Evolutionary conservation across 1,140 invertebrate genomes (phyloP).

Genomic region (Schlechtendalia chinensis): DNA sequence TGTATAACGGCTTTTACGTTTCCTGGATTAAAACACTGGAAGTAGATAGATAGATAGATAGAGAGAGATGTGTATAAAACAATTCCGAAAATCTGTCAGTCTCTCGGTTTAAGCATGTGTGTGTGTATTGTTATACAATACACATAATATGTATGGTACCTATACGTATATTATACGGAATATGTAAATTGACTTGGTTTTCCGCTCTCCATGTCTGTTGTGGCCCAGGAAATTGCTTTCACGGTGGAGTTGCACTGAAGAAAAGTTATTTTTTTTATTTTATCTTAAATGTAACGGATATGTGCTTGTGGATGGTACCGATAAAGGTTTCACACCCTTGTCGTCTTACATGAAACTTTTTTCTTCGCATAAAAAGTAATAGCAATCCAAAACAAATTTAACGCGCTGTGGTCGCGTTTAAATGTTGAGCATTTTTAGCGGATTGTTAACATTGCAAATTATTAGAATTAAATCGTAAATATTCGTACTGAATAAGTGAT

Average conservation of each 20-base stretch:
- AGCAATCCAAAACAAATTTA: neutral
- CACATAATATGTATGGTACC: neutral
- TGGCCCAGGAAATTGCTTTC: conserved; percentile 36
- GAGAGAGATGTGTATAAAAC: neutral
- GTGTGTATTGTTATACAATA: neutral
- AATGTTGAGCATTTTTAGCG: no score
- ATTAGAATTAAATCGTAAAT: no score
- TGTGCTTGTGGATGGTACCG: neutral
- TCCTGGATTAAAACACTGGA: conserved; percentile 9
- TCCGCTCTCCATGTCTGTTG: neutral
- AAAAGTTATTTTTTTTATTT: conserved; percentile 30
- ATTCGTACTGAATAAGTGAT: no score
- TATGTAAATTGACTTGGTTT: conserved; percentile 36
- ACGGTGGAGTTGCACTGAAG: neutral
- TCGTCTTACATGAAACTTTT: neutral
- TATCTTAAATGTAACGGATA: neutral
- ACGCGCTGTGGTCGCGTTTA: neutral
- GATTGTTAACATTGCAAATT: no score
- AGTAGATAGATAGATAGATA: neutral
- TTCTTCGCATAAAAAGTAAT: no score
- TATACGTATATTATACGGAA: neutral
- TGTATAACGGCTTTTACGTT: conserved; percentile 26
- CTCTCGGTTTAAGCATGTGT: neutral
- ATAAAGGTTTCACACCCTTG: conserved; percentile 17
- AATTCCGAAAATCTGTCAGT: conserved; percentile 10